These are phyloP conservation scores for Parnassius glacialis DNA, from an alignment of 2,888 invertebrate genomes.

Conservation along the genomic window DNA sequence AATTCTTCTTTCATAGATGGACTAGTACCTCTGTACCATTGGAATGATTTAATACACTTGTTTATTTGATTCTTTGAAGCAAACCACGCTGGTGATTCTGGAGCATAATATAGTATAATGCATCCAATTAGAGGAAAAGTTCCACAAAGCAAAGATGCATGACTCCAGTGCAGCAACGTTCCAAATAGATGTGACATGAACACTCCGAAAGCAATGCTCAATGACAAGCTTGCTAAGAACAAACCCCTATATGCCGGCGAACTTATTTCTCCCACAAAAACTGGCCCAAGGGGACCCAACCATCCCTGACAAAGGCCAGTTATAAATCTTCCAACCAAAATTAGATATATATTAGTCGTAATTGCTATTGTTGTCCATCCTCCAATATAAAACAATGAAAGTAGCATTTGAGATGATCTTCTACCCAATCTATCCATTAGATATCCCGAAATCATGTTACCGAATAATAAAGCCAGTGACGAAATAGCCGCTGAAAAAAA, in stretches of 20 bases:
- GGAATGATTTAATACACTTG: constrained; percentile 81
- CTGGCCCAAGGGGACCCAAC: constrained; percentile 78
- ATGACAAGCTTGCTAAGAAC: constrained; percentile 81
- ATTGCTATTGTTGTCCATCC: constrained; percentile 83
- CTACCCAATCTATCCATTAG: constrained; percentile 83
- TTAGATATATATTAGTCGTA: constrained; percentile 65
- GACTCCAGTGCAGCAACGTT: constrained; percentile 82
- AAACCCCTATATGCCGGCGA: constrained; percentile 83
- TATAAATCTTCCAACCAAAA: constrained; percentile 79
- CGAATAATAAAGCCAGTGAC: constrained; percentile 81
- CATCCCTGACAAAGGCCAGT: constrained; percentile 82
- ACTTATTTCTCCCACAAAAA: constrained; percentile 82
- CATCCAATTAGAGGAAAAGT: constrained; percentile 76
- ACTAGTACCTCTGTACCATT: constrained; percentile 82
- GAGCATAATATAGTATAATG: constrained; percentile 78
- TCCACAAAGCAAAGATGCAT: constrained; percentile 79
- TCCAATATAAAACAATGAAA: constrained; percentile 73
- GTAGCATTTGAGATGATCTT: constrained; percentile 72
- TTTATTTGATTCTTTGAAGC: constrained; percentile 80
- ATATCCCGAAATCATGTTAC: constrained; percentile 81
- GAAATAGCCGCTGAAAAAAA: constrained; percentile 83
- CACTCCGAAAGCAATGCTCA: constrained; percentile 83
- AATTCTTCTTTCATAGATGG: constrained; percentile 72
- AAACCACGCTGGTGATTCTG: constrained; percentile 86
- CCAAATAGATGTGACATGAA: constrained; percentile 84